These are phyloP conservation scores for Pycnonotus jocosus DNA, from an alignment of 2,113 vertebrate genomes.

Conservation along the genomic window DNA sequence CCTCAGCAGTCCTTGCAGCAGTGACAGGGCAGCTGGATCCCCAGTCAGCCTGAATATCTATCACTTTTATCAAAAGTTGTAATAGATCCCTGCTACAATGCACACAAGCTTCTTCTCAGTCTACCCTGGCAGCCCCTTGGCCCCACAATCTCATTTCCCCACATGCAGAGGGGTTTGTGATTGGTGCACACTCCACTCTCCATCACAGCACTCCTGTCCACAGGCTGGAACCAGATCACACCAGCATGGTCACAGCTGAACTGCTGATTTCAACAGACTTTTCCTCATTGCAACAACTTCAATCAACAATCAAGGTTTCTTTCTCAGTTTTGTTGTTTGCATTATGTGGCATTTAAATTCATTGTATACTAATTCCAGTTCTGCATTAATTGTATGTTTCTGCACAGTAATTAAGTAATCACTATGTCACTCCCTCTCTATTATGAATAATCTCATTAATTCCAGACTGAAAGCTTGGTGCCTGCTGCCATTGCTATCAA, in stretches of 20 bases:
- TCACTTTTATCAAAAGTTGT: not conserved
- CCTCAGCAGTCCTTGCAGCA: not conserved
- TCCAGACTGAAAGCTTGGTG: constrained; percentile 48
- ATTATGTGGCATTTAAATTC: constrained; percentile 61
- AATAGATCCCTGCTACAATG: not conserved
- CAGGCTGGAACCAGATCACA: not conserved
- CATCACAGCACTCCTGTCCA: not conserved
- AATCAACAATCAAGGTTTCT: constrained; percentile 50
- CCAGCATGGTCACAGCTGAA: not conserved
- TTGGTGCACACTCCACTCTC: not conserved
- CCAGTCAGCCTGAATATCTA: fast-evolving
- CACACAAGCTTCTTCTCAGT: not conserved
- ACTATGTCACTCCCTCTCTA: constrained; percentile 62
- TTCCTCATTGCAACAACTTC: not conserved
- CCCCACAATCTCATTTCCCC: not conserved
- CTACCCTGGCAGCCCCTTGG: not conserved
- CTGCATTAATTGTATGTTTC: constrained; percentile 67
- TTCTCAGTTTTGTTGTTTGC: constrained; percentile 43
- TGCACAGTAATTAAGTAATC: constrained; percentile 73
- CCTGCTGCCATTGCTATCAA: constrained; percentile 24
- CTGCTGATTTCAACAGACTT: constrained; percentile 16
- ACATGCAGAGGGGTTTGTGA: fast-evolving
- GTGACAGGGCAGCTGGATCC: not conserved
- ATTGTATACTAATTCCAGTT: constrained; percentile 64
- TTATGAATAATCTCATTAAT: constrained; percentile 70